These are phyloP conservation scores for Agapornis canus DNA, from an alignment of 2,797 vertebrate genomes.

Conservation along the genomic window DNA sequence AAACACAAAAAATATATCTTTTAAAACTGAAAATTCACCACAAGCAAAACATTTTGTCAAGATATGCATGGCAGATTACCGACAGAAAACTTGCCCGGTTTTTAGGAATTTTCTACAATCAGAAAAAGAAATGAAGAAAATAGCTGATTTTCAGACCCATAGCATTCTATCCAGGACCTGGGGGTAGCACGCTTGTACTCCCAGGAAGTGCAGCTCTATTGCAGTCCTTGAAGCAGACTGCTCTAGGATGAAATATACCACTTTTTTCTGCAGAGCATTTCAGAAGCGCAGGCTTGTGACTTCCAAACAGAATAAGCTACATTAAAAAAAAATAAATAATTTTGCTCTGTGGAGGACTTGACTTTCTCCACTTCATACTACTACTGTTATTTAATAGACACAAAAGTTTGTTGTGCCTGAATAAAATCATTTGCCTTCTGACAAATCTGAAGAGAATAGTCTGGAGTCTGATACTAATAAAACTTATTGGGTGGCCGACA, in stretches of 20 bases:
- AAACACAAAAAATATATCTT: background rate
- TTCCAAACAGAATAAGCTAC: background rate
- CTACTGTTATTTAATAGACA: background rate
- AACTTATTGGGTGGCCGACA: slow-evolving; percentile 33
- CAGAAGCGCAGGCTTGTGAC: background rate
- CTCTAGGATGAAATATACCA: background rate
- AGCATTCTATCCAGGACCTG: background rate
- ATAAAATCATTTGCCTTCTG: background rate
- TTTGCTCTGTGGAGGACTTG: background rate
- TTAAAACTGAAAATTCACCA: slow-evolving; percentile 8
- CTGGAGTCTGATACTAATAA: slow-evolving; percentile 57
- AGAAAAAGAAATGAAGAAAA: background rate
- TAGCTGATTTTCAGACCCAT: background rate
- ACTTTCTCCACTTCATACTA: slow-evolving; percentile 20
- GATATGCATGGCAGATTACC: background rate
- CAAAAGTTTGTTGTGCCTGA: background rate
- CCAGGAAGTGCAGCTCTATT: background rate
- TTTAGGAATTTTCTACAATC: background rate
- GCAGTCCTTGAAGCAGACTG: background rate
- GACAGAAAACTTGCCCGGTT: background rate
- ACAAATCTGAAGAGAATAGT: slow-evolving; percentile 46
- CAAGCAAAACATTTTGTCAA: background rate
- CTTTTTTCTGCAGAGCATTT: background rate
- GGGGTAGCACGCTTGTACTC: background rate
- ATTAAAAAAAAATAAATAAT: background rate